These are phyloP conservation scores for Zosterops pallidus DNA, from an alignment of 2,113 vertebrate genomes.

Conservation along the genomic window DNA sequence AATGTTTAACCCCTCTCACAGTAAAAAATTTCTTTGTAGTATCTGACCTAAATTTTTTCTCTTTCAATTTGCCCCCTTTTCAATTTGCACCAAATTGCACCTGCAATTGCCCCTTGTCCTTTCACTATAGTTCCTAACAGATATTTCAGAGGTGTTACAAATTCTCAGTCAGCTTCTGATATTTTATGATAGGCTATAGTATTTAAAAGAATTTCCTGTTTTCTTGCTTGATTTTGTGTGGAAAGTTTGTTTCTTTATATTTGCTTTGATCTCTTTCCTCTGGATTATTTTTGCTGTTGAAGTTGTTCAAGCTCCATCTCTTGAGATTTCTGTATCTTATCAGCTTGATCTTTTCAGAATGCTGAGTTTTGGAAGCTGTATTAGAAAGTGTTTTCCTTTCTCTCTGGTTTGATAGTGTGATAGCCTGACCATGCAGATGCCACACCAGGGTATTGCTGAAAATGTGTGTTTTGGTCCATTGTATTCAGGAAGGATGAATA, in stretches of 20 bases:
- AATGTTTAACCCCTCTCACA: background rate
- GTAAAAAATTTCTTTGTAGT: background rate
- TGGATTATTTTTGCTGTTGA: background rate
- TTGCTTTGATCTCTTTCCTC: background rate
- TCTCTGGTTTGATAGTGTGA: background rate
- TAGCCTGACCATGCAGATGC: background rate
- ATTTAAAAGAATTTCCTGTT: background rate
- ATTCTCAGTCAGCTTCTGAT: background rate
- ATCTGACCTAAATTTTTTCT: background rate
- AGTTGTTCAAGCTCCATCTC: background rate
- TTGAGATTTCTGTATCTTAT: background rate
- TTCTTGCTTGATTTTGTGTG: background rate
- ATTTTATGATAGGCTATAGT: background rate
- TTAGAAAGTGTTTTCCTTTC: background rate
- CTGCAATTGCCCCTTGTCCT: background rate
- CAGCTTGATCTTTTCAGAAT: background rate
- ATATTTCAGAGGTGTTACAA: background rate
- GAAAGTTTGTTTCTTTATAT: background rate
- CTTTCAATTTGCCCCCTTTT: background rate
- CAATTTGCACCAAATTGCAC: background rate
- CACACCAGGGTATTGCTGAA: background rate
- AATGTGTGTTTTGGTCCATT: background rate
- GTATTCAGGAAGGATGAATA: background rate
- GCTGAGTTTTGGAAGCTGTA: background rate
- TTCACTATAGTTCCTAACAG: background rate